phyloP scores from a whole-genome alignment of 2,113 vertebrate species.

The Nerophis lumbriciformis region DNA sequence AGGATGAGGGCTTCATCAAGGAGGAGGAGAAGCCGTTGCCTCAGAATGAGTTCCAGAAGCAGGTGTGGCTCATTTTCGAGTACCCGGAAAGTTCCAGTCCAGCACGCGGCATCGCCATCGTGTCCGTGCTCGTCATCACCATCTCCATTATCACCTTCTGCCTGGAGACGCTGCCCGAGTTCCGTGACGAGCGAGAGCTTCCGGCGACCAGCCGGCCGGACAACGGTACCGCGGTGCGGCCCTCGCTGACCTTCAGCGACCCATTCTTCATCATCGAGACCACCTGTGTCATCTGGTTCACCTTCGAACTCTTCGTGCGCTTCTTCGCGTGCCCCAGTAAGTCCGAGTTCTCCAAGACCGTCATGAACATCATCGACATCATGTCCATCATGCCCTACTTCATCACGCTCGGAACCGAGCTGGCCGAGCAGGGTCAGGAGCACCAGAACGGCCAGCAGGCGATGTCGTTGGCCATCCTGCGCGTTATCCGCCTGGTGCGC shows the following conservation, averaged over 20 bases:
- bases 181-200: slow-evolving; percentile 86
- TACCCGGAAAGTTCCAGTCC: slow-evolving; percentile 92
- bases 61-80: slow-evolving; percentile 98
- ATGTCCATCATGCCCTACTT: slow-evolving; percentile 97
- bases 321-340: slow-evolving; percentile 96
- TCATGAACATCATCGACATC: slow-evolving; percentile 96
- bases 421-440: slow-evolving; percentile 80
- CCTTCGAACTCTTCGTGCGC: slow-evolving; percentile 90
- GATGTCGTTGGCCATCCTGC: slow-evolving; percentile 93
- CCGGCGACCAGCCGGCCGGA: slow-evolving; percentile 58
- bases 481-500: slow-evolving; percentile 89
- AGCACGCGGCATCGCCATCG: slow-evolving; percentile 88
- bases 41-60: slow-evolving; percentile 85
- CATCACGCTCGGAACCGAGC: slow-evolving; percentile 91
- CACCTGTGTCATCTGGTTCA: slow-evolving; percentile 96
- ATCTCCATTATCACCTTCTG: slow-evolving; percentile 97
- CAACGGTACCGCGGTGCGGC: slow-evolving; percentile 66
- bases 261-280: slow-evolving; percentile 97
- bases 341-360: slow-evolving; percentile 86
- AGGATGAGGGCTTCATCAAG: slow-evolving; percentile 92
- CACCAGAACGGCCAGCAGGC: slow-evolving; percentile 86
- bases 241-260: slow-evolving; percentile 80
- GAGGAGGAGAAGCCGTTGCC: slow-evolving; percentile 92
- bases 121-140: slow-evolving; percentile 92
- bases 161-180: slow-evolving; percentile 92